A percentile compares a stretch with the other conserved stretches of the same genome.
Conservation (phyloP, 2,888 invertebrate genomes). For the Drosophila prostipennis region DNA sequence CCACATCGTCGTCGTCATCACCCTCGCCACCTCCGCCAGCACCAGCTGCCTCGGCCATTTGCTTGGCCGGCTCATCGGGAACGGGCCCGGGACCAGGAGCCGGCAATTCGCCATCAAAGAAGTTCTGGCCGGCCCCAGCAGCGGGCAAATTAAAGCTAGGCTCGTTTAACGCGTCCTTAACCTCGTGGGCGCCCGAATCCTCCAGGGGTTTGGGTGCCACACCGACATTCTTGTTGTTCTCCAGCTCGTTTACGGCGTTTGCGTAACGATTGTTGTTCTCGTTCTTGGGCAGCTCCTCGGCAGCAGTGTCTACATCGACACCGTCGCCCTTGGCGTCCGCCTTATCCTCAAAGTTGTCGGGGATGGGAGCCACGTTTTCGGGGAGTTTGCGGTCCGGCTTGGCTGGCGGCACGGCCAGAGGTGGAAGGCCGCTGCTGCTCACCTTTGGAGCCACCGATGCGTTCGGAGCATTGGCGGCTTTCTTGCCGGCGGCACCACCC, state of each 20-base stretch:
- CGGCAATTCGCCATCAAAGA: conserved; percentile 74
- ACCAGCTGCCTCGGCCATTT: conserved; percentile 44
- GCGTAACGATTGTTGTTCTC: conserved; percentile 82
- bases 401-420: conserved; percentile 64
- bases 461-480: conserved; percentile 39
- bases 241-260: conserved; percentile 79
- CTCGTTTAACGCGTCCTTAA: conserved; percentile 82
- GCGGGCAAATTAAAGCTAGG: conserved; percentile 82
- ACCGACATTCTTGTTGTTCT: conserved; percentile 61
- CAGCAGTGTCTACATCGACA: conserved; percentile 68
- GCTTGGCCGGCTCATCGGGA: conserved; percentile 48
- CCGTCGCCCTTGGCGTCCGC: conserved; percentile 63
- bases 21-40: conserved; percentile 46
- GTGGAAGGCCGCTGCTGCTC: conserved; percentile 67
- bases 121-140: conserved; percentile 76
- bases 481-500: conserved; percentile 11
- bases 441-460: conserved; percentile 59
- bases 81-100: conserved; percentile 51
- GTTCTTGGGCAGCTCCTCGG: conserved; percentile 70
- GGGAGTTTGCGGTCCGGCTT: conserved; percentile 78
- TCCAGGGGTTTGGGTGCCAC: conserved; percentile 59
- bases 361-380: conserved; percentile 83
- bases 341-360: conserved; percentile 81
- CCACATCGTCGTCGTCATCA: conserved; percentile 77
- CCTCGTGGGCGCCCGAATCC: conserved; percentile 83